phyloP scores from a whole-genome alignment of 2,113 vertebrate genomes.

The Tinamus guttatus region DNA sequence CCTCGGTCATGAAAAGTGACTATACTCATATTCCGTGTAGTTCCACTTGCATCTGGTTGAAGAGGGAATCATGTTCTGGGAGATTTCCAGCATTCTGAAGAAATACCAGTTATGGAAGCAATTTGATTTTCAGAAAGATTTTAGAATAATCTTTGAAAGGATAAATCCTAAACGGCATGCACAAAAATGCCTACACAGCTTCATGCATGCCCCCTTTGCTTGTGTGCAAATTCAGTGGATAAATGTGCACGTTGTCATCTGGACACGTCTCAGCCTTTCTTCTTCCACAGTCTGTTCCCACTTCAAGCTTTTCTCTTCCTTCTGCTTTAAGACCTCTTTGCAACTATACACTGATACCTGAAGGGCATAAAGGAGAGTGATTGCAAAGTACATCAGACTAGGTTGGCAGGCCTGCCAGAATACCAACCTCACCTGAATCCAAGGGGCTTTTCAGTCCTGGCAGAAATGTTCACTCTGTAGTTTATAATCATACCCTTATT shows the following conservation, averaged over 20 bases:
- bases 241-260: not conserved
- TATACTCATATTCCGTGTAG: not conserved
- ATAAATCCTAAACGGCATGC: rapidly evolving
- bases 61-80: rapidly evolving
- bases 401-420: not conserved
- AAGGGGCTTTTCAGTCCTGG: not conserved
- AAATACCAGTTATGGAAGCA: not conserved
- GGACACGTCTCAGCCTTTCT: not conserved
- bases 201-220: not conserved
- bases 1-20: not conserved
- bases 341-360: not conserved
- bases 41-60: not conserved
- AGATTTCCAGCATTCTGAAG: not conserved
- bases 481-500: not conserved
- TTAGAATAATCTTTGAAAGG: not conserved
- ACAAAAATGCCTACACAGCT: rapidly evolving
- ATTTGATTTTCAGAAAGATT: not conserved
- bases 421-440: not conserved
- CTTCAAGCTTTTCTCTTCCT: not conserved
- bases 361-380: not conserved
- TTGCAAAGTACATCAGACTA: not conserved
- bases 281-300: not conserved
- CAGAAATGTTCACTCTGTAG: not conserved
- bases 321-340: not conserved
- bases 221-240: rapidly evolving